Conservation (phyloP, 1,140 invertebrate species). For the Panagrolaimus sp. region DNA sequence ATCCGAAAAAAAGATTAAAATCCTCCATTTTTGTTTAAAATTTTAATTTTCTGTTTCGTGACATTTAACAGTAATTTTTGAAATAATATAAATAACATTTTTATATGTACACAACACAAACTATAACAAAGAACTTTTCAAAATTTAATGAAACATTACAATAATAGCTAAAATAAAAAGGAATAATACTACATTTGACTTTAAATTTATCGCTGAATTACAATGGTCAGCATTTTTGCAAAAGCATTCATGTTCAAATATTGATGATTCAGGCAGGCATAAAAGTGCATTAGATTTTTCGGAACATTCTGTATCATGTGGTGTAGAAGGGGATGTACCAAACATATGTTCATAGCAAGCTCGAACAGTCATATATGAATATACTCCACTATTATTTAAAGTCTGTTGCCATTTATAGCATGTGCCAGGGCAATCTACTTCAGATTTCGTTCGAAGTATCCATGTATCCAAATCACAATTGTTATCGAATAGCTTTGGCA, state of each 20-base stretch:
- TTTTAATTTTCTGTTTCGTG: too few relatives aligned
- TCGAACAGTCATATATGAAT: constrained; percentile 14
- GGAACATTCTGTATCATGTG: not conserved
- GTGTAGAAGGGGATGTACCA: not conserved
- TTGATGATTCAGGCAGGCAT: constrained; percentile 8
- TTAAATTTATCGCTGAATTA: not conserved
- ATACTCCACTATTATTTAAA: constrained; percentile 16
- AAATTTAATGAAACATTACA: too few relatives aligned
- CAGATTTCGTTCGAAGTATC: constrained; percentile 16
- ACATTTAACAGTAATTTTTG: too few relatives aligned
- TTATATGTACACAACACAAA: too few relatives aligned
- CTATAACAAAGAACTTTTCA: too few relatives aligned
- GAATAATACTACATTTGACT: not conserved
- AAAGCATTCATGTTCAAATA: not conserved
- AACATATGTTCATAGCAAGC: constrained; percentile 14
- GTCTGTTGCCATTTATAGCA: constrained; percentile 28
- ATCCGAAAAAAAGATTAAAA: too few relatives aligned
- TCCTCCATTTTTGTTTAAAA: too few relatives aligned
- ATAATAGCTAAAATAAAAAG: too few relatives aligned
- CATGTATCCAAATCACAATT: constrained; percentile 21
- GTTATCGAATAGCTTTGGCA: constrained; percentile 23
- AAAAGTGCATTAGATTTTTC: not conserved
- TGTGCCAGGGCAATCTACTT: constrained; percentile 21
- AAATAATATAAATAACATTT: too few relatives aligned
- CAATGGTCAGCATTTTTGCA: not conserved